phyloP scores from a whole-genome alignment of 2,888 invertebrate species.

The Tipula unca region DNA sequence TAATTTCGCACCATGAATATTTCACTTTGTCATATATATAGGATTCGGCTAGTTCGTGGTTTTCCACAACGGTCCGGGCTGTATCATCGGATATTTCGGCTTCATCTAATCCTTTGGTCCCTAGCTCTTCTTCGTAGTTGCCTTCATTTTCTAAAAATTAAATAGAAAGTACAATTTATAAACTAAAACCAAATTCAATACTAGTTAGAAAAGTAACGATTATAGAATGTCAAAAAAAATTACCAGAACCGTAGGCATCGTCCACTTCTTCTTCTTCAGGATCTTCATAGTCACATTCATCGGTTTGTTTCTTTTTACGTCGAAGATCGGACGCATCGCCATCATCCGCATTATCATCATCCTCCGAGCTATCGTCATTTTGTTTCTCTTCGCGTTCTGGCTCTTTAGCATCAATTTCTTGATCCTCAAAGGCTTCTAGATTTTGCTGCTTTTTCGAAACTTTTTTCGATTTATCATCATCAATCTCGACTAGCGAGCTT shows the following conservation, averaged over 20 bases:
- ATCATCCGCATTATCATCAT: slow-evolving; percentile 33
- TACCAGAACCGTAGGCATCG: background rate
- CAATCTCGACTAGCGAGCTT: slow-evolving; percentile 39
- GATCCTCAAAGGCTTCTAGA: slow-evolving; percentile 32
- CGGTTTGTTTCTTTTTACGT: slow-evolving; percentile 48
- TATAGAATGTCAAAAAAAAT: too few species aligned
- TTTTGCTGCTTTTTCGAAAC: slow-evolving; percentile 27
- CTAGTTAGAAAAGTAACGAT: too few species aligned
- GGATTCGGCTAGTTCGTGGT: slow-evolving; percentile 38
- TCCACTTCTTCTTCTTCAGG: slow-evolving; percentile 50
- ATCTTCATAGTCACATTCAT: slow-evolving; percentile 60
- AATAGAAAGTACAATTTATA: too few species aligned
- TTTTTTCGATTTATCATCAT: slow-evolving; percentile 37
- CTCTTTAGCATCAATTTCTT: slow-evolving; percentile 40
- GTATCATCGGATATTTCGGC: slow-evolving; percentile 33
- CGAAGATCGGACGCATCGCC: slow-evolving; percentile 42
- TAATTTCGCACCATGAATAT: slow-evolving; percentile 78
- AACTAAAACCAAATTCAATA: too few species aligned
- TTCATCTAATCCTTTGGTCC: slow-evolving; percentile 23
- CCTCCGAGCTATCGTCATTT: slow-evolving; percentile 40
- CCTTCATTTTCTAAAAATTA: slow-evolving; percentile 37
- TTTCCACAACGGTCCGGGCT: slow-evolving; percentile 32
- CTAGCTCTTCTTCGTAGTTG: slow-evolving; percentile 20
- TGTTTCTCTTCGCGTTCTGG: slow-evolving; percentile 46
- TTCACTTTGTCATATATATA: slow-evolving; percentile 70